Conservation (phyloP, 1,140 invertebrate genomes). For the Zaprionus gabonicus region DNA sequence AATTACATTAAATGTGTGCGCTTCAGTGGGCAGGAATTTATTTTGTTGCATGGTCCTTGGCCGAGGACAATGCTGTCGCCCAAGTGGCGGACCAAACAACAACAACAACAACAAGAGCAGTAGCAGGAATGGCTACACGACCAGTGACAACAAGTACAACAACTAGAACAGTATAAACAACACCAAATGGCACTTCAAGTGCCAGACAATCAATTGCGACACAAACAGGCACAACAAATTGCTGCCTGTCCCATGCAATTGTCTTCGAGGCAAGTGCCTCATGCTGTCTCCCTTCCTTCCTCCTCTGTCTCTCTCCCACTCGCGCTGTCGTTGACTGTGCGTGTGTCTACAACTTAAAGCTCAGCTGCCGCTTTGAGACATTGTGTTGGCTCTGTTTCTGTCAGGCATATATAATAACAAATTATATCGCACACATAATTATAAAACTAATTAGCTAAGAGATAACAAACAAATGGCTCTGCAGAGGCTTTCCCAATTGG, state of each 20-base stretch:
- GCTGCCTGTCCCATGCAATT: conserved; percentile 74
- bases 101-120: conserved; percentile 15
- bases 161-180: conserved; percentile 35
- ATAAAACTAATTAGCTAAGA: conserved; percentile 78
- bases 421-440: conserved; percentile 67
- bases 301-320: background rate
- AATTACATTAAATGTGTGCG: conserved; percentile 80
- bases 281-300: background rate
- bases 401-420: conserved; percentile 55
- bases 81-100: conserved; percentile 62
- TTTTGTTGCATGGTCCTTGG: conserved; percentile 70
- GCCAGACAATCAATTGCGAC: conserved; percentile 72
- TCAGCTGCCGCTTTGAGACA: conserved; percentile 16
- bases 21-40: conserved; percentile 78
- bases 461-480: conserved; percentile 56
- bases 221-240: conserved; percentile 71
- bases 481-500: conserved; percentile 6
- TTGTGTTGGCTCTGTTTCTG: conserved; percentile 24
- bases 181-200: conserved; percentile 53
- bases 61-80: conserved; percentile 58
- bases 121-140: background rate
- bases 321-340: background rate
- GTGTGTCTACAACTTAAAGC: conserved; percentile 29
- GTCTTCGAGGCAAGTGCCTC: conserved; percentile 20
- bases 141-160: conserved; percentile 29